Conservation (phyloP, 1,140 invertebrate genomes). For the Microvelia longipes region DNA sequence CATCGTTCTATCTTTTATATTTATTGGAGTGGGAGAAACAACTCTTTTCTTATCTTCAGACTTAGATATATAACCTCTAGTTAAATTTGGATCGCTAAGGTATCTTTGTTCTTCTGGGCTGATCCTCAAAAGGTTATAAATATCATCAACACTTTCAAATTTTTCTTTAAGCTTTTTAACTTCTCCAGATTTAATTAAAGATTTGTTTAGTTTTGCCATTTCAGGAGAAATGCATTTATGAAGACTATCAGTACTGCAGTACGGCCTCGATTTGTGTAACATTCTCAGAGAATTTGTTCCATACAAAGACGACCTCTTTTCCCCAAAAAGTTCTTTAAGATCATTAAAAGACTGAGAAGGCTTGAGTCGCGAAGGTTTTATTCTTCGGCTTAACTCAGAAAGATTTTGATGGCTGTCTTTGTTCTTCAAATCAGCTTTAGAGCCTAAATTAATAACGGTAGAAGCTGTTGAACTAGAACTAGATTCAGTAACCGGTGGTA, state of each 20-base stretch:
- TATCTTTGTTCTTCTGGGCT: conserved; percentile 36
- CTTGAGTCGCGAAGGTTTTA: conserved; percentile 3
- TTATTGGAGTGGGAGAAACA: conserved; percentile 44
- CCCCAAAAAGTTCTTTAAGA: conserved; percentile 61
- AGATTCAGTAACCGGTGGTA: conserved; percentile 17
- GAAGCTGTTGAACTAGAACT: conserved; percentile 23
- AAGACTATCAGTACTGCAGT: conserved; percentile 18
- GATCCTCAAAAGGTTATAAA: conserved; percentile 26
- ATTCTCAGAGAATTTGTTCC: conserved; percentile 10
- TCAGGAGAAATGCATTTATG: conserved; percentile 38
- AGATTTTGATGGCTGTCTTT: not conserved
- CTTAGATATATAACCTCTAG: conserved; percentile 37
- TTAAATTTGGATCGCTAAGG: conserved; percentile 59
- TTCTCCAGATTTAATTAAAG: conserved; percentile 52
- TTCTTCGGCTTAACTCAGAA: not conserved
- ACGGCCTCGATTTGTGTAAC: conserved; percentile 8
- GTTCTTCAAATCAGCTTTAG: conserved; percentile 11
- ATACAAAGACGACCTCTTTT: conserved; percentile 27
- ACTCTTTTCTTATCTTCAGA: conserved; percentile 31
- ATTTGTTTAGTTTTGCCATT: conserved; percentile 48
- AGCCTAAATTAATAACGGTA: conserved; percentile 25
- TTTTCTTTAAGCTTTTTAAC: conserved; percentile 53
- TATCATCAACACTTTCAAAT: conserved; percentile 49
- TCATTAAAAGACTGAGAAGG: conserved; percentile 46
- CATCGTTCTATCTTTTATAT: conserved; percentile 57